A percentile compares a stretch with the other conserved stretches of the same genome.
Conservation (phyloP, 1,140 invertebrate species). For the Lucilia cuprina region DNA sequence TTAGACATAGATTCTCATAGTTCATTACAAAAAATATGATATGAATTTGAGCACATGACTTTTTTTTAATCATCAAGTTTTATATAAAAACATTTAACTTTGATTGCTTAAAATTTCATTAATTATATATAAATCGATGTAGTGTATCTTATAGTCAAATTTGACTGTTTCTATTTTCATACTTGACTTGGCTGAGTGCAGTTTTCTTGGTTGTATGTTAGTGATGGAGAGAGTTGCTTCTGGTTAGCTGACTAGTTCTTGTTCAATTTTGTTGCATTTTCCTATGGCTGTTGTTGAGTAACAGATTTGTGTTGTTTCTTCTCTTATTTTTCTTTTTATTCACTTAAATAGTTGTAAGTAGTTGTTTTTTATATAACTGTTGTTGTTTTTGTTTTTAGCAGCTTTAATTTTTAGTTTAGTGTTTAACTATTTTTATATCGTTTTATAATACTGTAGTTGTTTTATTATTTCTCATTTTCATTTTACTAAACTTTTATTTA, state of each 20-base stretch:
- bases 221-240: too few relatives aligned
- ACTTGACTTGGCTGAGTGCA: neutral
- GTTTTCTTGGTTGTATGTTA: neutral
- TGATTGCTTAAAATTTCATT: too few relatives aligned
- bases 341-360: slow-evolving; percentile 18
- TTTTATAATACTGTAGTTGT: neutral
- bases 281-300: neutral
- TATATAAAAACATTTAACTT: too few relatives aligned
- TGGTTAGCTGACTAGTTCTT: too few relatives aligned
- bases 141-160: too few relatives aligned
- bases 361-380: neutral
- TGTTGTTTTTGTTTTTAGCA: neutral
- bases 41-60: too few relatives aligned
- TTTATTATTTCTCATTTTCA: neutral
- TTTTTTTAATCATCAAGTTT: too few relatives aligned
- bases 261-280: neutral
- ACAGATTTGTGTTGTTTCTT: neutral
- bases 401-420: neutral
- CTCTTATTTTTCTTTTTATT: neutral
- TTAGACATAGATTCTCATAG: too few relatives aligned
- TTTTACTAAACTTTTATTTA: neutral
- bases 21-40: too few relatives aligned
- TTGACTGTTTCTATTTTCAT: too few relatives aligned
- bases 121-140: too few relatives aligned
- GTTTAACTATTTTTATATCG: neutral